These are phyloP conservation scores for Eristalis pertinax DNA, from an alignment of 2,888 invertebrate species.

Conservation along the genomic window DNA sequence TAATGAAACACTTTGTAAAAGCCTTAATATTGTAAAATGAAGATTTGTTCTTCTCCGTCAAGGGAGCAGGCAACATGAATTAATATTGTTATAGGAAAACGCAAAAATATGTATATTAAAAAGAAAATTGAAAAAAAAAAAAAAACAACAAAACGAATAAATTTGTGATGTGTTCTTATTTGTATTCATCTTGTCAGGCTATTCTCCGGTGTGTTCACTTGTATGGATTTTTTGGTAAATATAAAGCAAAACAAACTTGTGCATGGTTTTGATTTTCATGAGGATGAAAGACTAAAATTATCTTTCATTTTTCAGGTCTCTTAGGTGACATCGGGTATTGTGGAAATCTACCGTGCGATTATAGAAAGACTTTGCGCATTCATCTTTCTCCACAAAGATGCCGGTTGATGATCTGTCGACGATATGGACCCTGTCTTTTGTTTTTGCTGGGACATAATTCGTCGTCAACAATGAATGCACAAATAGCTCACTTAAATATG, in stretches of 20 bases:
- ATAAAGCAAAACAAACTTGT: neutral
- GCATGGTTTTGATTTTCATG: neutral
- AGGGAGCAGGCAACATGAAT: slow-evolving; percentile 58
- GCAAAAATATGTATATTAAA: slow-evolving; percentile 73
- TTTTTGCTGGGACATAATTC: too few relatives aligned
- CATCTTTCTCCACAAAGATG: neutral
- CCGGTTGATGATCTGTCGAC: neutral
- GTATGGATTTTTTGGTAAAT: slow-evolving; percentile 29
- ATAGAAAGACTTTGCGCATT: neutral
- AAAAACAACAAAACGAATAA: slow-evolving; percentile 38
- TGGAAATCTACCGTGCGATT: neutral
- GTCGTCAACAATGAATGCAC: too few relatives aligned
- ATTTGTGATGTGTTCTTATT: slow-evolving; percentile 47
- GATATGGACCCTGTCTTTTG: neutral
- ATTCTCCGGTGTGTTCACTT: neutral
- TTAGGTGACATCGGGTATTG: slow-evolving; percentile 18
- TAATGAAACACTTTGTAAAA: slow-evolving; percentile 63
- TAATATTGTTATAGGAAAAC: slow-evolving; percentile 75
- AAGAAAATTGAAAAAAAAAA: slow-evolving; percentile 72
- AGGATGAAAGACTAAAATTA: neutral
- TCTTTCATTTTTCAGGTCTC: slow-evolving; percentile 29
- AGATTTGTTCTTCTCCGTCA: slow-evolving; percentile 62
- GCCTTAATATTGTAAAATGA: slow-evolving; percentile 62
- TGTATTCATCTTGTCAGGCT: neutral
- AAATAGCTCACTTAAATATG: too few relatives aligned